A percentile compares a stretch with the other conserved stretches of the same genome.
Conservation (phyloP, 2,113 vertebrate species). For the Notechis scutatus region DNA sequence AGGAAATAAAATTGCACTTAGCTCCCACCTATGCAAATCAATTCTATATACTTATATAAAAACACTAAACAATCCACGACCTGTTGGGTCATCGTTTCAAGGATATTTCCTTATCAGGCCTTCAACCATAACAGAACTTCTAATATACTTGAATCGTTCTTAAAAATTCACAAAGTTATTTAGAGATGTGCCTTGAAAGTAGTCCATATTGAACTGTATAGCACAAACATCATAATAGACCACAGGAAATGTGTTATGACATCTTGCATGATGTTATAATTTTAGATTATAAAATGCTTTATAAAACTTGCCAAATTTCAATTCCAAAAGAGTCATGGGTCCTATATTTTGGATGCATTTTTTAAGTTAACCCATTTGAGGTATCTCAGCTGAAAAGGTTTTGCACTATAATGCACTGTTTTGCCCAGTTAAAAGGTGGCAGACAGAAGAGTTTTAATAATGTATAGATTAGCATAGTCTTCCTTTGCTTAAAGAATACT, state of each 20-base stretch:
- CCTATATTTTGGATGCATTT: not conserved
- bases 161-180: not conserved
- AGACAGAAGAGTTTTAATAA: not conserved
- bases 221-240: not conserved
- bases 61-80: not conserved
- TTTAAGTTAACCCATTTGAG: not conserved
- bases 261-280: not conserved
- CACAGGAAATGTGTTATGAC: not conserved
- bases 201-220: not conserved
- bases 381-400: not conserved
- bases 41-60: not conserved
- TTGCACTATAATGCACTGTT: not conserved
- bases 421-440: not conserved
- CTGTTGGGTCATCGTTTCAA: not conserved
- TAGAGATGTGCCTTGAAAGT: not conserved
- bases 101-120: not conserved
- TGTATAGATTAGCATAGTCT: not conserved
- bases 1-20: conserved; percentile 14
- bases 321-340: not conserved
- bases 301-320: not conserved
- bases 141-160: not conserved
- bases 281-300: not conserved
- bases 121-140: not conserved
- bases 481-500: not conserved
- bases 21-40: not conserved